phyloP scores from a whole-genome alignment of 2,113 vertebrate genomes.

The Microtus ochrogaster region DNA sequence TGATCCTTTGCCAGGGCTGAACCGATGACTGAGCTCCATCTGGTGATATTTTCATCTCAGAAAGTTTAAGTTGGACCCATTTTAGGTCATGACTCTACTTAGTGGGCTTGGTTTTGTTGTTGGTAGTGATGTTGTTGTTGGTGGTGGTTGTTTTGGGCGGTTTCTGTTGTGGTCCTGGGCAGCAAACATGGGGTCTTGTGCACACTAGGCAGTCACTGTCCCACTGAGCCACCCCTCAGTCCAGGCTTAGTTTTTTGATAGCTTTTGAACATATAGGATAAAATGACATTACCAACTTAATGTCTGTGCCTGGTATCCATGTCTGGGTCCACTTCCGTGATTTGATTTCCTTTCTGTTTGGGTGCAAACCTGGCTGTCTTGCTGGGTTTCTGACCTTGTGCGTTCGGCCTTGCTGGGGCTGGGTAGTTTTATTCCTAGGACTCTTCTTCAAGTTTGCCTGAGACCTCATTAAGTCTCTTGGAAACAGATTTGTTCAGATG shows the following conservation, averaged over 20 bases:
- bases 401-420: background rate
- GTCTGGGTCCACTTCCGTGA: background rate
- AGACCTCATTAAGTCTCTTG: background rate
- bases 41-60: background rate
- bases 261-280: background rate
- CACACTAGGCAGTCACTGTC: background rate
- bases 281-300: rapidly evolving
- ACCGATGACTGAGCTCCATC: no score
- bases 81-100: background rate
- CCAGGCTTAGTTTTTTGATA: background rate
- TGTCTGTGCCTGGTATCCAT: background rate
- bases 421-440: background rate
- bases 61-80: background rate
- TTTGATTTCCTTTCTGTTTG: background rate
- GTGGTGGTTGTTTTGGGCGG: background rate
- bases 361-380: background rate
- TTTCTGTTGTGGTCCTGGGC: background rate
- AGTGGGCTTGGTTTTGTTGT: background rate
- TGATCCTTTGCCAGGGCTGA: background rate
- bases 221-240: background rate
- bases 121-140: background rate
- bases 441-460: background rate
- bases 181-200: background rate
- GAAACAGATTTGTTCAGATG: background rate
- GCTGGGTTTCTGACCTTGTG: background rate